Base-by-base conservation (phyloP, 2,113 vertebrate genomes). In the Hemiscyllium ocellatum region DNA sequence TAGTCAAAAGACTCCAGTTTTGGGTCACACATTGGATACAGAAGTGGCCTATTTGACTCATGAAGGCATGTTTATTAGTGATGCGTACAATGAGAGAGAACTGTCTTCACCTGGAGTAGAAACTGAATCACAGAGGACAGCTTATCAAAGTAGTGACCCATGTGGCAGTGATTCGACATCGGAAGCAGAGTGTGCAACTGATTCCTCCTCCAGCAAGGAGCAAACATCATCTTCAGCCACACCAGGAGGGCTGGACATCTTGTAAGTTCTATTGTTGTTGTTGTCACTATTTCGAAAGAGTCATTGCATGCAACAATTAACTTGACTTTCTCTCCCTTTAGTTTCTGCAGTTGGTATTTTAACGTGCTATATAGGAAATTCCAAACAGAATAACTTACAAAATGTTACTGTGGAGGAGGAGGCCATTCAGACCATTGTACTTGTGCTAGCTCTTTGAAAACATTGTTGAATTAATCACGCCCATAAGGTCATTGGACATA, bases 41-140 rank as follows among this genome's bases (percentile, higher is more conserved):
- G 99, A 99, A 96, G 98, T 99, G 96, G 99, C 99, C 95, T 99
- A 99, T 97, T 98, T 99, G 97, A 99, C 98, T 24, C 98, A 99
- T 0, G 99, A 99, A 97, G 99, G 99, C 95, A 97, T 99, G 97
- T 99, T 99, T 96, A 99, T 99, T 96, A 99, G 99, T 17, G 99
- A 99, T 0, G 99, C 99, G 0, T 98, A 99, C 47, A 96, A 96
- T 0, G 98, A 98, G 8, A 97, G 97, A 22, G 98, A 98, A 96
- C 97, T 97, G 95, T 96, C 95, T 3, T 1, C 96, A 3, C 1
- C 70, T 8, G 95, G 96, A 70, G 91, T 96, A 42, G 97, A 98
- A 90, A 96, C 95, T 95, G 97, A 97, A 96, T 97, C 97, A 96
- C 98, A 97, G 0, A 97, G 98, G 96, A 97, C 97, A 96, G 37